Conservation (phyloP, 2,113 vertebrate genomes). For the Tragelaphus imberbis region DNA sequence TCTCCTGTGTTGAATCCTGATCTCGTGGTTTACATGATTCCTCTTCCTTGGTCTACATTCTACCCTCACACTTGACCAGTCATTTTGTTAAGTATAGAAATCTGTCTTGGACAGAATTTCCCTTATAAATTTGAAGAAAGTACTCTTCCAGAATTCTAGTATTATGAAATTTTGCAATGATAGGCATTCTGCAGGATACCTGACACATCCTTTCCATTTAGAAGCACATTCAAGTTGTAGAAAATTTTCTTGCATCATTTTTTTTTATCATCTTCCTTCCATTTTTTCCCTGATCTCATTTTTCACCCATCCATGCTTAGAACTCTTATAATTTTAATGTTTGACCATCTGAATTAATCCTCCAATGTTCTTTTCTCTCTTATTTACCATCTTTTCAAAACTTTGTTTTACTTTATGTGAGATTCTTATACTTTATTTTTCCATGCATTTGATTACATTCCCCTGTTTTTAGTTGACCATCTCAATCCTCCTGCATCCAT, state of each 20-base stretch:
- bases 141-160: background rate
- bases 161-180: background rate
- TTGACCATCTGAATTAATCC: background rate
- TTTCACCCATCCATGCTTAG: background rate
- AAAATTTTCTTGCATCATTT: background rate
- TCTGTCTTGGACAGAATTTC: background rate
- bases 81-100: background rate
- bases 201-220: background rate
- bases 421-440: background rate
- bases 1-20: background rate
- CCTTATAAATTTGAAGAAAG: background rate
- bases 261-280: background rate
- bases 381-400: background rate
- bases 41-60: background rate
- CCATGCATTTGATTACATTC: background rate
- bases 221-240: background rate
- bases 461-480: background rate
- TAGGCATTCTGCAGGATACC: background rate
- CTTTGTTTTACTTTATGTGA: background rate
- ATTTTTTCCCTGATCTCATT: background rate
- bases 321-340: background rate
- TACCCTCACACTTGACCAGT: background rate
- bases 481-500: background rate
- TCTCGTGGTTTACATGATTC: background rate
- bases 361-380: background rate